Evolutionary conservation across 2,797 vertebrate species (phyloP), one percentile per base, ranked within the genome.

Genomic region (Arnoldichthys spilopterus): DNA sequence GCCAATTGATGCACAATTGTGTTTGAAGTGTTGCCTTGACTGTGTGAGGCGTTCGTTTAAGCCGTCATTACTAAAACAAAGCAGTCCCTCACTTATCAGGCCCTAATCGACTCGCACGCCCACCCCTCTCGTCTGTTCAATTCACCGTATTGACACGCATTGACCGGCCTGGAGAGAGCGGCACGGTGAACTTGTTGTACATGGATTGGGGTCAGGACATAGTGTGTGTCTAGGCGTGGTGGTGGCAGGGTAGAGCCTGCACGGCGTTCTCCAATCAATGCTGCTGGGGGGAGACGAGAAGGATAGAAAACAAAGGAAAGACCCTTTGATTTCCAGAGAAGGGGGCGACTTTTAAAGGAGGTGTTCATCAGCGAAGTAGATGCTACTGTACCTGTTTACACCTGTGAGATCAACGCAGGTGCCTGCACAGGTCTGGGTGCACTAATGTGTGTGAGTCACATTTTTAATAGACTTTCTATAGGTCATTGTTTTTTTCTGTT

Each of bases 21-120:
- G 87, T 89, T 89, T 87, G 87, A 88, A 85, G 88, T 85, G 90
- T 84, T 12, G 87, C 75, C 49, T 77, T 53, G 80, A 86, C 84
- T 88, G 86, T 83, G 86, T 77, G 62, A 80, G 71, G 30, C 56
- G 61, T 83, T 80, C 67, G 74, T 91, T 91, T 93, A 93, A 92
- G 92, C 90, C 88, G 20, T 93, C 92, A 93, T 94, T 94, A 93
- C 90, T 90, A 88, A 94, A 94, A 94, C 94, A 94, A 93, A 93
- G 90, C 90, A 90, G 91, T 90, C 88, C 88, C 89, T 86, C 76
- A 67, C 89, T 91, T 90, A 91, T 93, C 91, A 91, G 88, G 80
- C 80, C 80, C 83, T 88, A 89, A 93, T 93, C 90, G 93, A 94
- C 90, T 91, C 87, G 67, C 77, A 86, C 82, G 85, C 73, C 16